Percentiles rank a stretch among this genome's conserved stretches.
These are phyloP conservation scores for Argyresthia albistria DNA, from an alignment of 2,888 invertebrate genomes.

Conservation along the genomic window DNA sequence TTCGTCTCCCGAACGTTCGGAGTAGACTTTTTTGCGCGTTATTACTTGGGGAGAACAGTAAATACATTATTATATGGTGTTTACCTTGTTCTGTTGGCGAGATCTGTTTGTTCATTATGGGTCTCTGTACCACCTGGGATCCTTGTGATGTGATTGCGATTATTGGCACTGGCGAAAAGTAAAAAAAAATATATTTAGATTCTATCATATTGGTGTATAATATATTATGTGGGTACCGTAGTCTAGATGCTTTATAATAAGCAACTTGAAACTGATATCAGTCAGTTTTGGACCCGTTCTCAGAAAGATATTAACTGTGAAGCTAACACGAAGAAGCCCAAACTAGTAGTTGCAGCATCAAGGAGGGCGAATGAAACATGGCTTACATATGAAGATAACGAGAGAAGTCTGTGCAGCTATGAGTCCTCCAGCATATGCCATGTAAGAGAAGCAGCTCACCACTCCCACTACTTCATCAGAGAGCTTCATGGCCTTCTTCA, in stretches of 20 bases:
- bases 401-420: slow-evolving; percentile 37
- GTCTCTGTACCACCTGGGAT: slow-evolving; percentile 63
- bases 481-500: slow-evolving; percentile 43
- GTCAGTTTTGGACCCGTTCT: too few relatives aligned
- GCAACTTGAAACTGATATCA: too few relatives aligned
- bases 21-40: too few relatives aligned
- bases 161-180: slow-evolving; percentile 47
- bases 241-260: too few relatives aligned
- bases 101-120: slow-evolving; percentile 59
- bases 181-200: slow-evolving; percentile 11
- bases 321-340: too few relatives aligned
- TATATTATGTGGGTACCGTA: too few relatives aligned
- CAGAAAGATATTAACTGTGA: too few relatives aligned
- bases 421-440: slow-evolving; percentile 44
- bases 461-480: slow-evolving; percentile 54
- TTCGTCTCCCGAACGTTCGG: too few relatives aligned
- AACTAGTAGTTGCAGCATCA: too few relatives aligned
- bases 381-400: slow-evolving; percentile 46
- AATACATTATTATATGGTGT: neutral
- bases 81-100: slow-evolving; percentile 61
- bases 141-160: slow-evolving; percentile 59
- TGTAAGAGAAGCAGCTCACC: slow-evolving; percentile 46
- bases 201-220: too few relatives aligned
- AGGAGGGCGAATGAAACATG: neutral
- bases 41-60: too few relatives aligned